These are phyloP conservation scores for Octodonta nipae DNA, from an alignment of 2,888 invertebrate genomes.

Conservation along the genomic window DNA sequence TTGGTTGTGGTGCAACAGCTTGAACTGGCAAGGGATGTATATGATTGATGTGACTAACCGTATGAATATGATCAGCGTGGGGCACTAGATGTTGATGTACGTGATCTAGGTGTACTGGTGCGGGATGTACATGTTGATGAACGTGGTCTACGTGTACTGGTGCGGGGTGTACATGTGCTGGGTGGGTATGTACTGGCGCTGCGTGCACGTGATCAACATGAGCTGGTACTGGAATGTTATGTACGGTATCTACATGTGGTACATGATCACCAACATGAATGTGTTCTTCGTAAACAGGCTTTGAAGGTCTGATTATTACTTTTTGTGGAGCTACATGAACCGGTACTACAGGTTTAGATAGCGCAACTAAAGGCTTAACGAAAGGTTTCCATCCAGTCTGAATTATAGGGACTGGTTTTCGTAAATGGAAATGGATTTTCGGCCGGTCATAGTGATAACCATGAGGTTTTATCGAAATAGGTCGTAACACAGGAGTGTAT, in stretches of 20 bases:
- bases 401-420: conserved; percentile 12
- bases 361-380: conserved; percentile 6
- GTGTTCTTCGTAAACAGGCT: conserved; percentile 11
- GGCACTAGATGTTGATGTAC: conserved; percentile 13
- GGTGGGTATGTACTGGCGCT: conserved; percentile 7
- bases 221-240: conserved; percentile 12
- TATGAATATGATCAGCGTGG: conserved; percentile 11
- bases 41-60: conserved; percentile 5
- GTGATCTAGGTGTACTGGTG: conserved; percentile 14
- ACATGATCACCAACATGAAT: conserved; percentile 2
- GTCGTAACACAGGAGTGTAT: conserved; percentile 23
- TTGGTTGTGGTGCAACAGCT: not conserved
- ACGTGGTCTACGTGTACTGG: conserved; percentile 9
- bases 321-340: conserved; percentile 11
- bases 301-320: conserved; percentile 9
- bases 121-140: conserved; percentile 9
- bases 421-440: conserved; percentile 16
- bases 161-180: conserved; percentile 8
- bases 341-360: conserved; percentile 13
- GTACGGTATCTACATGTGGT: conserved; percentile 12
- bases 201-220: conserved; percentile 16
- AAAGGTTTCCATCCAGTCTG: conserved; percentile 10
- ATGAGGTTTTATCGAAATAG: conserved; percentile 17
- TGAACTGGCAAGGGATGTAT: conserved; percentile 3
- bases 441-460: conserved; percentile 19